A percentile compares a stretch with the other conserved stretches of the same genome.
These are phyloP conservation scores for Linepithema humile DNA, from an alignment of 1,140 invertebrate species.

Conservation along the genomic window DNA sequence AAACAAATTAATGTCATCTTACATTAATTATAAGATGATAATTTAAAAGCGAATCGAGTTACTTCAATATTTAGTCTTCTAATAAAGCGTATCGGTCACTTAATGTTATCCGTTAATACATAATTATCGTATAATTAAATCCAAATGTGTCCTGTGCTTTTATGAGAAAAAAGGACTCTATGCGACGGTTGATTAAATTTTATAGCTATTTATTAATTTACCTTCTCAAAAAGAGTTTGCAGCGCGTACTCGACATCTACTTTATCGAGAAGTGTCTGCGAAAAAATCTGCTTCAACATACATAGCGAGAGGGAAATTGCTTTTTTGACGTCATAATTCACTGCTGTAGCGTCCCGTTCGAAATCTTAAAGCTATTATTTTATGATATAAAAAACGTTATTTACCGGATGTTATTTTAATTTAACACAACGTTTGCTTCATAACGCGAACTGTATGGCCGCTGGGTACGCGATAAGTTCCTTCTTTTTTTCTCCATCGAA, in stretches of 20 bases:
- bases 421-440: not conserved
- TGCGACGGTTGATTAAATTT: not conserved
- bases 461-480: not conserved
- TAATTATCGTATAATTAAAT: no score
- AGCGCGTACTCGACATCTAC: not conserved
- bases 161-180: not conserved
- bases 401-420: not conserved
- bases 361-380: not conserved
- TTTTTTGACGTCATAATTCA: not conserved
- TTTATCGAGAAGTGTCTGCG: not conserved
- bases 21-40: no score
- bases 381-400: not conserved
- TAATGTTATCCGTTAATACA: no score
- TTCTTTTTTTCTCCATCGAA: not conserved
- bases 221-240: not conserved
- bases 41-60: no score
- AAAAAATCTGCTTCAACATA: slow-evolving; percentile 2
- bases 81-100: no score
- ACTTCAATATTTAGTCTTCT: not conserved
- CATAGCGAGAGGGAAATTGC: not conserved
- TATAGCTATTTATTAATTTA: slow-evolving; percentile 4
- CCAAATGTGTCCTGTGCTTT: not conserved
- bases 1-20: not conserved
- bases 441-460: not conserved
- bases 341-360: not conserved